A percentile compares a stretch with the other conserved stretches of the same genome.
phyloP scores from a whole-genome alignment of 2,797 vertebrate genomes.

The Ispidina lecontei region DNA sequence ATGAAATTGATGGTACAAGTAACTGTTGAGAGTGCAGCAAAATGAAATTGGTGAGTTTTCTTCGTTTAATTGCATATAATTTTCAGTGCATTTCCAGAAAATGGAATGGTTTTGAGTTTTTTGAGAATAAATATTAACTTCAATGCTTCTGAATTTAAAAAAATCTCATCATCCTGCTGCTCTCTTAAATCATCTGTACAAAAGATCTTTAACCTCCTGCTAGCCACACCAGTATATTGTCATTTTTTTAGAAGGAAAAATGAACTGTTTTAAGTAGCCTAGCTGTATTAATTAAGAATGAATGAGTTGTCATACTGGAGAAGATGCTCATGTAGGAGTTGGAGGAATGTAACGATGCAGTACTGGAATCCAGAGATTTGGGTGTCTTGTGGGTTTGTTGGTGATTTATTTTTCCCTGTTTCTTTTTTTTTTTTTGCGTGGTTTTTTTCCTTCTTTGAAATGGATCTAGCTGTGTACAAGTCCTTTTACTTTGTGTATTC shows the following conservation, averaged over 20 bases:
- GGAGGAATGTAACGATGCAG: not conserved
- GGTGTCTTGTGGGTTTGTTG: too few relatives aligned
- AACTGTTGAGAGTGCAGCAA: not conserved
- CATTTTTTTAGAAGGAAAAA: not conserved
- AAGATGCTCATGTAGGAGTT: not conserved
- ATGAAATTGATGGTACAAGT: not conserved
- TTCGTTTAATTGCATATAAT: not conserved
- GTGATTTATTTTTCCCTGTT: too few relatives aligned
- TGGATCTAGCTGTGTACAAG: not conserved
- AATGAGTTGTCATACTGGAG: not conserved
- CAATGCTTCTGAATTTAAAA: not conserved
- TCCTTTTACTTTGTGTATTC: not conserved
- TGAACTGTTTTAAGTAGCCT: not conserved
- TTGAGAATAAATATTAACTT: not conserved
- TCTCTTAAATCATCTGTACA: not conserved
- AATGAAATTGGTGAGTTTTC: not conserved
- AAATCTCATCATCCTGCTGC: accelerated
- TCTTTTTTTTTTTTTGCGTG: too few relatives aligned
- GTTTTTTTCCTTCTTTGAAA: not conserved
- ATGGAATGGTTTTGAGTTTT: not conserved
- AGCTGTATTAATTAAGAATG: not conserved
- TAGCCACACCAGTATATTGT: not conserved
- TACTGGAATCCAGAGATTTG: not conserved
- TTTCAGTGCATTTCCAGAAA: not conserved
- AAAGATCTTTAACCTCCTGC: not conserved